These are phyloP conservation scores for Sorex maritimensis DNA, from an alignment of 2,797 vertebrate species.

Conservation along the genomic window DNA sequence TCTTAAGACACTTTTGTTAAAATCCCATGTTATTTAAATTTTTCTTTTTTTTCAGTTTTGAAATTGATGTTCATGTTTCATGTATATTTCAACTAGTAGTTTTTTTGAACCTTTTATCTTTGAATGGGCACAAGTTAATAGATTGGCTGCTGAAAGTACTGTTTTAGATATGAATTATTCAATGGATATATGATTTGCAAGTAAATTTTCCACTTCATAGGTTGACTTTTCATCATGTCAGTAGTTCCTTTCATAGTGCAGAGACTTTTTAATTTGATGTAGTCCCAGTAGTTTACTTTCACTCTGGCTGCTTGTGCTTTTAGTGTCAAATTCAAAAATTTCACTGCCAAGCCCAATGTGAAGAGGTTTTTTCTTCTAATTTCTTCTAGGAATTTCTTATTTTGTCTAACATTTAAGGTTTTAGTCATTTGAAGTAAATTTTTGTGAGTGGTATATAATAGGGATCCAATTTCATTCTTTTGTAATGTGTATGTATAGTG, in stretches of 20 bases:
- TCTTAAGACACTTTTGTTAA: too few relatives aligned
- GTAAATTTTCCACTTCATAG: not conserved
- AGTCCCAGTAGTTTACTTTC: not conserved
- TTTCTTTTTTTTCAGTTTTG: too few relatives aligned
- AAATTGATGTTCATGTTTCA: too few relatives aligned
- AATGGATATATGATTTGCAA: not conserved
- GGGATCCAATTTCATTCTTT: not conserved
- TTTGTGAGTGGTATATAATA: not conserved
- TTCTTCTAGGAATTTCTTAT: not conserved
- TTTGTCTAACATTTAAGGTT: not conserved
- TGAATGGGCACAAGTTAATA: too few relatives aligned
- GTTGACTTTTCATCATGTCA: not conserved
- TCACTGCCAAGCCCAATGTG: not conserved
- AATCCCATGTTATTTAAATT: too few relatives aligned
- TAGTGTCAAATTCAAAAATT: not conserved
- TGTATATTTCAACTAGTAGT: too few relatives aligned
- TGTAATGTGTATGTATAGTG: not conserved
- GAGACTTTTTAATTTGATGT: not conserved
- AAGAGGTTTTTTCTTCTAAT: not conserved
- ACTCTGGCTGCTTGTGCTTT: not conserved
- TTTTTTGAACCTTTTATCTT: not conserved
- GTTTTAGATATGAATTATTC: not conserved
- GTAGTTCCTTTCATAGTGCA: not conserved
- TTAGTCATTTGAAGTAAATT: not conserved
- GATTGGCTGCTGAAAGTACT: too few relatives aligned